Base-by-base conservation (phyloP, 2,797 vertebrate genomes). In the Eulemur rubriventer region DNA sequence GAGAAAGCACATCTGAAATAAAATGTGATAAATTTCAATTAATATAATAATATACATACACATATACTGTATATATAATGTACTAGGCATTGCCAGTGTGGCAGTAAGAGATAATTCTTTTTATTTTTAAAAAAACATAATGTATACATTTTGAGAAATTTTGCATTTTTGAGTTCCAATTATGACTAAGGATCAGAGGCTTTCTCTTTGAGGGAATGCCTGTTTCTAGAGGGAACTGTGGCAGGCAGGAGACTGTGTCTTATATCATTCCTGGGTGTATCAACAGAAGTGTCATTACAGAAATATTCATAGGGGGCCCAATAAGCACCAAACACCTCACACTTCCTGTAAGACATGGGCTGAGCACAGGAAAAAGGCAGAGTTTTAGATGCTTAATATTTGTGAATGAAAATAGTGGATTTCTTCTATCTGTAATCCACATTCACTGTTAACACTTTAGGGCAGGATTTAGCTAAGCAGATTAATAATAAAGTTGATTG, bases 401-500 rank as follows among this genome's bases (percentile, higher is more conserved):
- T 96, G 48, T 97, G 91, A 97, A 97, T 97, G 91, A 92, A 93
- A 94, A 79, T 82, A 72, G 65, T 70, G 41, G 4, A 96, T 94
- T 92, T 43, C 26, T 79, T 79, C 59, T 48, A 79, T 73, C 78
- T 48, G 33, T 89, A 96, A 95, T 94, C 89, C 88, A 93, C 55
- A 95, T 91, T 96, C 72, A 94, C 79, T 11, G n/a, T 79, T 72
- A 80, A 95, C 81, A 96, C 91, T 96, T 96, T 78, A 97, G 92
- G 97, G 96, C 79, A 97, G 86, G 96, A 97, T 98, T 98, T 97
- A 96, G 59, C 78, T 97, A 97, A 98, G 96, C 14, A 97, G 96
- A 96, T 98, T 97, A 97, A 86, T 92, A 96, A 79, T 95, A 89
- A 95, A 95, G 43, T 89, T 95, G 82, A 96, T 93, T 86, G 67